Conservation (phyloP, 2,113 vertebrate species). For the Pangasianodon hypophthalmus region DNA sequence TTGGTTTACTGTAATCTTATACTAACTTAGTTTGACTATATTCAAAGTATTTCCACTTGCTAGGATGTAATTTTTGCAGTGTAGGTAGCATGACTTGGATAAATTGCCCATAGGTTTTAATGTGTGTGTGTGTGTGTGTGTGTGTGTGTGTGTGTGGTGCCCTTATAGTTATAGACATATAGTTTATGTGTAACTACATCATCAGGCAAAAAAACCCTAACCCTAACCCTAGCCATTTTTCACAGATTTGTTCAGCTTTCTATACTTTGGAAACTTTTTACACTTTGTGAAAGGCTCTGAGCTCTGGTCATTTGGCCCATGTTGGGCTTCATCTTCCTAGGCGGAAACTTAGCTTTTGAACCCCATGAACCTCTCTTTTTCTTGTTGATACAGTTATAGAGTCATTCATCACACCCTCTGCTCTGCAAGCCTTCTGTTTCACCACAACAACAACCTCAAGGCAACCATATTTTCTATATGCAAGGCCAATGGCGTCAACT, state of each 20-base stretch:
- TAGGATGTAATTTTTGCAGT: background rate
- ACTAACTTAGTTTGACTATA: background rate
- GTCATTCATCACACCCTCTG: conserved; percentile 15
- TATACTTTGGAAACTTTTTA: background rate
- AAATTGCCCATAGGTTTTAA: background rate
- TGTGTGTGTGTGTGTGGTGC: background rate
- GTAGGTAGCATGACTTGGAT: background rate
- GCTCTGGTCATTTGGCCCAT: background rate
- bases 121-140: background rate
- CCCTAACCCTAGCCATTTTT: background rate
- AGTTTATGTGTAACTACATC: background rate
- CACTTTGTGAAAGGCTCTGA: background rate
- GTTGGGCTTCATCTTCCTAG: background rate
- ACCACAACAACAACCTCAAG: conserved; percentile 16
- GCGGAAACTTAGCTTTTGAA: background rate
- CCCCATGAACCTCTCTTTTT: background rate
- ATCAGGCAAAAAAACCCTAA: background rate
- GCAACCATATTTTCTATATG: conserved; percentile 27
- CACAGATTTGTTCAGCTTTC: background rate
- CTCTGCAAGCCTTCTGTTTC: background rate
- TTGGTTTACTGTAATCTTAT: background rate
- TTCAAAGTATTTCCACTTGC: background rate
- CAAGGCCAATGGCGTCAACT: background rate
- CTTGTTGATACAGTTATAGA: background rate
- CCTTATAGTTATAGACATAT: background rate